Evolutionary conservation across 1,140 invertebrate species (phyloP).

Genomic region (Caenorhabditis inopinata): DNA sequence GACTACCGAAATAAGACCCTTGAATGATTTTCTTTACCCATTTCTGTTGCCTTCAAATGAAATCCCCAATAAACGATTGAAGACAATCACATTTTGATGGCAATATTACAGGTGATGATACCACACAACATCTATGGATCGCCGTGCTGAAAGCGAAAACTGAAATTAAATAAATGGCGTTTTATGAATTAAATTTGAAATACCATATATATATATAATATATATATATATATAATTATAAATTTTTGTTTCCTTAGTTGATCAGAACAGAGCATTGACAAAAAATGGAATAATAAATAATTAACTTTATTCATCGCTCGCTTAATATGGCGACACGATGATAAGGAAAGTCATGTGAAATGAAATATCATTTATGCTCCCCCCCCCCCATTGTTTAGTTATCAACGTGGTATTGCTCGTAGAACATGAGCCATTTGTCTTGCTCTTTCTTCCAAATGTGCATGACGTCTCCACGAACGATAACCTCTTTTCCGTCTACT

Average conservation of each 20-base stretch:
- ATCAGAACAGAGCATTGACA: no score
- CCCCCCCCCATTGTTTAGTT: background rate
- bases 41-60: background rate
- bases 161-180: background rate
- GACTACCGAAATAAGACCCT: conserved; percentile 28
- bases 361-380: background rate
- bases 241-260: no score
- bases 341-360: conserved; percentile 13
- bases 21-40: background rate
- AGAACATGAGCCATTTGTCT: conserved; percentile 24
- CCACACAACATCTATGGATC: conserved; percentile 21
- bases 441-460: conserved; percentile 22
- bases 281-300: no score
- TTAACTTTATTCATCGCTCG: conserved; percentile 24
- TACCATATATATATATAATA: no score
- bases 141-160: background rate
- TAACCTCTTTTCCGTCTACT: conserved; percentile 2
- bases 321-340: background rate
- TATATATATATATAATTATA: no score
- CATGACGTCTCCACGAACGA: conserved; percentile 26
- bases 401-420: conserved; percentile 25
- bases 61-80: background rate
- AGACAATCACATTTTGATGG: no score
- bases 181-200: no score
- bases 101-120: conserved; percentile 15